Evolutionary conservation across 2,888 invertebrate genomes (phyloP).

Genomic region (Siphlonurus alternatus): DNA sequence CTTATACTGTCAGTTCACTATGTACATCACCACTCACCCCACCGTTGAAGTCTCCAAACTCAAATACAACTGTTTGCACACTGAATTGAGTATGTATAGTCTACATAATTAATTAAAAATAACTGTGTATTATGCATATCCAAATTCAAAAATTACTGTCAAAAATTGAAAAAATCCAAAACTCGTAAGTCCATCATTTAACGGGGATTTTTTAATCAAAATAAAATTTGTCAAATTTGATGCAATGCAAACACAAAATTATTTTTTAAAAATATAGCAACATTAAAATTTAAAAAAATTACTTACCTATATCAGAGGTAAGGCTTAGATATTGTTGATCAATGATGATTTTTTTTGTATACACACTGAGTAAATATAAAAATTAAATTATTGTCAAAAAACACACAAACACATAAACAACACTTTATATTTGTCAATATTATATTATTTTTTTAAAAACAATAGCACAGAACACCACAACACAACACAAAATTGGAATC

Average conservation of each 20-base stretch:
- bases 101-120: no score
- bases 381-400: neutral
- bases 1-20: neutral
- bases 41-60: neutral
- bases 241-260: no score
- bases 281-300: neutral
- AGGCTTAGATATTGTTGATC: constrained; percentile 1
- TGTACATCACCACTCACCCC: neutral
- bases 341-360: neutral
- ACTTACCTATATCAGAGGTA: constrained; percentile 2
- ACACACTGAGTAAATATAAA: neutral
- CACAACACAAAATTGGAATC: neutral
- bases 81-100: no score
- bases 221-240: no score
- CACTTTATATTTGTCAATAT: neutral
- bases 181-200: no score
- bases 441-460: neutral
- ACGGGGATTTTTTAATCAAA: no score
- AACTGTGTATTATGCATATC: no score
- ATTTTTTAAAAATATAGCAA: no score
- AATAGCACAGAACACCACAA: neutral
- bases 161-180: no score
- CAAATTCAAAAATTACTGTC: no score
- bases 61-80: no score
- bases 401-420: neutral